A percentile compares a stretch with the other conserved stretches of the same genome.
Evolutionary conservation across 2,888 invertebrate genomes (phyloP).

Genomic region (Stictocephala bisonia): DNA sequence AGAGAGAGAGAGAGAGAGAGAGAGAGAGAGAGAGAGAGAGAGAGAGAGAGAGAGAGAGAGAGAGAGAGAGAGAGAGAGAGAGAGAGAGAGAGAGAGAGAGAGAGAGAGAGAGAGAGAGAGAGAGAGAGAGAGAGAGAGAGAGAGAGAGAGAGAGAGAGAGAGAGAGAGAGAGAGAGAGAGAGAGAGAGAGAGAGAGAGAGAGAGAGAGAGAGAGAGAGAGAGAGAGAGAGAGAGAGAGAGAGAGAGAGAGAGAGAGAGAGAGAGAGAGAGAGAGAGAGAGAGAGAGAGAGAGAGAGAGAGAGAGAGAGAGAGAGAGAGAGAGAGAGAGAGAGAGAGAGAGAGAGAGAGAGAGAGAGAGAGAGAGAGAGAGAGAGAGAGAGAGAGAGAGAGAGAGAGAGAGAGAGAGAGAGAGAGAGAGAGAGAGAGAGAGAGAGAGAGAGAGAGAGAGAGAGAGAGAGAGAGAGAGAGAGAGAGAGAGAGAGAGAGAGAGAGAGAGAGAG

Average conservation of each 20-base stretch:
- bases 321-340: conserved; percentile 44
- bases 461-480: conserved; percentile 13
- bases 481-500: conserved; percentile 13
- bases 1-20: too few relatives aligned
- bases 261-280: conserved; percentile 23
- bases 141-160: conserved; percentile 51
- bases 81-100: conserved; percentile 15
- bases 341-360: conserved; percentile 20
- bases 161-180: conserved; percentile 56
- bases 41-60: conserved; percentile 12
- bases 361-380: conserved; percentile 5
- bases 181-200: conserved; percentile 47
- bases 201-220: conserved; percentile 51
- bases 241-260: conserved; percentile 32
- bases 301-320: conserved; percentile 44
- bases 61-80: conserved; percentile 19
- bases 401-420: too few relatives aligned
- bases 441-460: not conserved
- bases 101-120: conserved; percentile 19
- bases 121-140: conserved; percentile 23
- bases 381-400: not conserved
- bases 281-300: conserved; percentile 45
- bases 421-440: too few relatives aligned
- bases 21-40: too few relatives aligned
- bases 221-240: conserved; percentile 52